phyloP scores from a whole-genome alignment of 2,113 vertebrate species.

The Hypanus sabinus region DNA sequence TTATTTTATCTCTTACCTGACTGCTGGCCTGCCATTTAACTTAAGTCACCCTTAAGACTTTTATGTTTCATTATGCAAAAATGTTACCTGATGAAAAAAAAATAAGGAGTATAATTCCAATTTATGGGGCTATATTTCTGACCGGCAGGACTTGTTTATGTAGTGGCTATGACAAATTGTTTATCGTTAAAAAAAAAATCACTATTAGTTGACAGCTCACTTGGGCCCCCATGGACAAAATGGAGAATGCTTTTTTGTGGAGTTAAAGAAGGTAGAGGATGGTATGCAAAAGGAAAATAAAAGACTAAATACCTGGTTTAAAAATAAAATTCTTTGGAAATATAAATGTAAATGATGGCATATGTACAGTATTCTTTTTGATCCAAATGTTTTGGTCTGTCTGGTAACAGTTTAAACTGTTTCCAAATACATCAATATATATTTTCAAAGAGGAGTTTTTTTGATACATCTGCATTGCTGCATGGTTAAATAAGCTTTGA shows the following conservation, averaged over 20 bases:
- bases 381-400: neutral
- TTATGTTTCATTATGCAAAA: neutral
- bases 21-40: constrained; percentile 6
- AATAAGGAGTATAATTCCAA: neutral
- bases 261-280: neutral
- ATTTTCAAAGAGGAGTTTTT: neutral
- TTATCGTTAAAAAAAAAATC: neutral
- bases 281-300: neutral
- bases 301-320: neutral
- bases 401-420: neutral
- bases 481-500: neutral
- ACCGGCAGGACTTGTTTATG: neutral
- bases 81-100: neutral
- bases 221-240: neutral
- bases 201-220: neutral
- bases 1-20: neutral
- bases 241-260: neutral
- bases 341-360: neutral
- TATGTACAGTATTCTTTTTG: neutral
- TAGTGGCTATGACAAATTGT: neutral
- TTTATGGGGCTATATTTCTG: neutral
- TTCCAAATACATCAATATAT: neutral
- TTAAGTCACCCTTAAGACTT: neutral
- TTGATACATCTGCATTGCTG: neutral
- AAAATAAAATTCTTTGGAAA: neutral